phyloP scores from a whole-genome alignment of 2,113 vertebrate genomes.

The Percina caprodes region DNA sequence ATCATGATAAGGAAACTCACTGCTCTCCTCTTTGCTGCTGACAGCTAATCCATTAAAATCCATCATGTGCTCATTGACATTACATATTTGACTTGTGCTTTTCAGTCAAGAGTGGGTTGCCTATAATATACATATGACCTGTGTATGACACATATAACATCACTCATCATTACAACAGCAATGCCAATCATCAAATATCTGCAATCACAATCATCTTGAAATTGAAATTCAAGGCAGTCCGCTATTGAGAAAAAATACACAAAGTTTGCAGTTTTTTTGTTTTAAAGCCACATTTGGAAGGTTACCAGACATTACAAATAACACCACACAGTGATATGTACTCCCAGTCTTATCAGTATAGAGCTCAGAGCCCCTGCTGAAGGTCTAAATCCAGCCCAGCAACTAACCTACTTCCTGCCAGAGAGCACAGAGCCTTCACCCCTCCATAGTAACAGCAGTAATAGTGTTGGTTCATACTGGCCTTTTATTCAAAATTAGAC shows the following conservation, averaged over 20 bases:
- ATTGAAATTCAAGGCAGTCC: not conserved
- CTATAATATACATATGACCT: not conserved
- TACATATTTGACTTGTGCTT: constrained; percentile 13
- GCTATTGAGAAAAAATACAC: not conserved
- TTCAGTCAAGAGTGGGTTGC: not conserved
- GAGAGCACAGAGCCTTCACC: constrained; percentile 29
- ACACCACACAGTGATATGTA: constrained; percentile 20
- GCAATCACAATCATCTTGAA: not conserved
- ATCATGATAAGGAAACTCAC: constrained; percentile 58
- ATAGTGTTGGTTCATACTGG: constrained; percentile 7
- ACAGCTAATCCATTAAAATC: constrained; percentile 52
- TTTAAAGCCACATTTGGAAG: constrained; percentile 31
- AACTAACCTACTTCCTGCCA: constrained; percentile 65
- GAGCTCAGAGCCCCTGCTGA: constrained; percentile 63
- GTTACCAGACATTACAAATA: constrained; percentile 32
- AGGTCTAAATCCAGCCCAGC: constrained; percentile 80
- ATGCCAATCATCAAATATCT: not conserved
- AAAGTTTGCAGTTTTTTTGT: constrained; percentile 1
- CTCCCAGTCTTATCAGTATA: constrained; percentile 60
- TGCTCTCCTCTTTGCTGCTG: constrained; percentile 23
- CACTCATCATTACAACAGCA: not conserved
- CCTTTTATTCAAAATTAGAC: not conserved
- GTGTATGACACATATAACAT: not conserved
- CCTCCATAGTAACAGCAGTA: constrained; percentile 42
- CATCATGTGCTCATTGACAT: constrained; percentile 43